A percentile compares a stretch with the other conserved stretches of the same genome.
phyloP scores from a whole-genome alignment of 1,140 invertebrate genomes.

The Tyrophagus putrescentiae region DNA sequence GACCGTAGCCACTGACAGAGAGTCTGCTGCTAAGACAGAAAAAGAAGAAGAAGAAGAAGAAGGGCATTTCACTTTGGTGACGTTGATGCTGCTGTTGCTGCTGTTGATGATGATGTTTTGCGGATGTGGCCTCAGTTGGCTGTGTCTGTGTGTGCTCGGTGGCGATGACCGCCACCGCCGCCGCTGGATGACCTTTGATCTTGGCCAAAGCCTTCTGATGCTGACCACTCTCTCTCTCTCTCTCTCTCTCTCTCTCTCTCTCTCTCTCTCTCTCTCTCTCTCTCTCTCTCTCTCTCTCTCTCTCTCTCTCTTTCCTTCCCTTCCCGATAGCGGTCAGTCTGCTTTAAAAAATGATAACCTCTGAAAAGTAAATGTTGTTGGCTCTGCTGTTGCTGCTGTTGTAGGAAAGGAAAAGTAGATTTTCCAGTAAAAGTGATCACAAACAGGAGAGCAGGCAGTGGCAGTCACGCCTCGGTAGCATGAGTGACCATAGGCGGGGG shows the following conservation, averaged over 20 bases:
- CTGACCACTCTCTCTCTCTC: not conserved
- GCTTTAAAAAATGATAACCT: not conserved
- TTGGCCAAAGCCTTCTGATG: not conserved
- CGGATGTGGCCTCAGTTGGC: not conserved
- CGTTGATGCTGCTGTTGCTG: not conserved
- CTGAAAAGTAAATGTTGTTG: not conserved
- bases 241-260: conserved; percentile 14
- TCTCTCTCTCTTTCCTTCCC: conserved; percentile 7
- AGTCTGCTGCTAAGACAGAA: not conserved
- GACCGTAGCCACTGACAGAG: not conserved
- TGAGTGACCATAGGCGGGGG: not conserved
- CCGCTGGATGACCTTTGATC: not conserved
- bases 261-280: conserved; percentile 19
- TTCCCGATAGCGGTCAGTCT: not conserved
- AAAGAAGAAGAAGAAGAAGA: not conserved
- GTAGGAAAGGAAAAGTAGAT: not conserved
- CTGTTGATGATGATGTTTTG: not conserved
- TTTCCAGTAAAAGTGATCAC: not conserved
- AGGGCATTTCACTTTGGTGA: not conserved
- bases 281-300: conserved; percentile 20
- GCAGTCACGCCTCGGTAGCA: not conserved
- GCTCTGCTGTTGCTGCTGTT: not conserved
- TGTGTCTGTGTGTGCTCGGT: not conserved
- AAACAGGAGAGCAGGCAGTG: not conserved
- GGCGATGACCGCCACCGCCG: not conserved